phyloP scores from a whole-genome alignment of 2,113 vertebrate species.

The Lepisosteus osseus region DNA sequence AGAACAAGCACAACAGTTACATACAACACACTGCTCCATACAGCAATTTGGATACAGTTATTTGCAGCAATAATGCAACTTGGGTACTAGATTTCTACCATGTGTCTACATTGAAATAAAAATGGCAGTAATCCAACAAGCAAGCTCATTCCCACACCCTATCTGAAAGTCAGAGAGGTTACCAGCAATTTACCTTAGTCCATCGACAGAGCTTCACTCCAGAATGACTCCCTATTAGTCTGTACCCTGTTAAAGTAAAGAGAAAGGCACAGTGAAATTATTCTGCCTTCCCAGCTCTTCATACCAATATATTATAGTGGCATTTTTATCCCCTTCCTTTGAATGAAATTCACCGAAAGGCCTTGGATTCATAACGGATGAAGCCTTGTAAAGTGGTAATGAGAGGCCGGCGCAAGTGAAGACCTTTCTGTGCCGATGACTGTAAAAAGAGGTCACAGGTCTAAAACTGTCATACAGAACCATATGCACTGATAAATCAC shows the following conservation, averaged over 20 bases:
- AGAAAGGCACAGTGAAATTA: slow-evolving; percentile 16
- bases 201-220: slow-evolving; percentile 95
- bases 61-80: no score
- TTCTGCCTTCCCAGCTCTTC: background rate
- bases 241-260: slow-evolving; percentile 74
- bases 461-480: no score
- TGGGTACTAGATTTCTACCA: no score
- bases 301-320: background rate
- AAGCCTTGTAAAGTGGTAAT: background rate
- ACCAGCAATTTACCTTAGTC: slow-evolving; percentile 80
- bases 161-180: no score
- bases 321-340: background rate
- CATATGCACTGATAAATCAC: background rate
- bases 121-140: no score
- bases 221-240: slow-evolving; percentile 89
- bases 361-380: slow-evolving; percentile 18
- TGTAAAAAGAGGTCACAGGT: no score
- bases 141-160: no score
- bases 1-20: background rate
- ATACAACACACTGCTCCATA: no score
- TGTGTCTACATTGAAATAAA: no score
- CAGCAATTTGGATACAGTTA: no score
- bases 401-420: background rate
- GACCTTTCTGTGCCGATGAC: background rate
- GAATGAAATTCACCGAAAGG: background rate